Conservation (phyloP, 2,113 vertebrate species). For the Ictidomys tridecemlineatus region DNA sequence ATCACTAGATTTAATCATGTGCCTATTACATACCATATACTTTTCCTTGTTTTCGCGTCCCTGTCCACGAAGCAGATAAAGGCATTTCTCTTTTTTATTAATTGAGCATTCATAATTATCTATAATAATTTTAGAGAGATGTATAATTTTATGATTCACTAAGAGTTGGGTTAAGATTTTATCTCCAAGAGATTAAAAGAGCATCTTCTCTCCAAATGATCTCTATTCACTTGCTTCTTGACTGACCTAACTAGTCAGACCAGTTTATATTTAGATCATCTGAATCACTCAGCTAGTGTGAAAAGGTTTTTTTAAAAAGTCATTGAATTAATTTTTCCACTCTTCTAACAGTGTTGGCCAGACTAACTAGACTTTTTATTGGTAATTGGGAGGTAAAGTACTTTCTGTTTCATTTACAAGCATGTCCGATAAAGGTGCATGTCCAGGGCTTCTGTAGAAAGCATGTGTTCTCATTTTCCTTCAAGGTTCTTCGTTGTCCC, state of each 20-base stretch:
- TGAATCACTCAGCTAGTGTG: neutral
- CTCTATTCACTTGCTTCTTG: slow-evolving; percentile 39
- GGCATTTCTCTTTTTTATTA: slow-evolving; percentile 70
- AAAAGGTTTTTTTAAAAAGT: neutral
- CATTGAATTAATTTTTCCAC: neutral
- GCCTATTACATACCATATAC: slow-evolving; percentile 58
- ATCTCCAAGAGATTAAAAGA: slow-evolving; percentile 38
- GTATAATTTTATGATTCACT: slow-evolving; percentile 56
- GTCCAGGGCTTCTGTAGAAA: neutral
- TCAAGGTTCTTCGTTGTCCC: neutral
- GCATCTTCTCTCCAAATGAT: slow-evolving; percentile 21
- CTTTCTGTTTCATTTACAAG: slow-evolving; percentile 22
- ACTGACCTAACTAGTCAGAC: slow-evolving; percentile 23
- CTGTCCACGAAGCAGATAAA: slow-evolving; percentile 67
- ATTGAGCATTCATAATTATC: slow-evolving; percentile 67
- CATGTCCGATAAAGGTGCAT: neutral
- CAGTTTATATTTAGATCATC: neutral
- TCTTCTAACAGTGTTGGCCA: slow-evolving; percentile 12
- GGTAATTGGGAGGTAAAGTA: neutral
- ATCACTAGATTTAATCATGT: slow-evolving; percentile 72
- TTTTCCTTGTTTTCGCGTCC: slow-evolving; percentile 54
- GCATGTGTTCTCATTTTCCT: neutral
- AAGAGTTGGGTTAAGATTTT: slow-evolving; percentile 54
- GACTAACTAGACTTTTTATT: neutral
- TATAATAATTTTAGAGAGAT: slow-evolving; percentile 61